phyloP scores from a whole-genome alignment of 2,797 vertebrate species.

The Margarornis squamiger region DNA sequence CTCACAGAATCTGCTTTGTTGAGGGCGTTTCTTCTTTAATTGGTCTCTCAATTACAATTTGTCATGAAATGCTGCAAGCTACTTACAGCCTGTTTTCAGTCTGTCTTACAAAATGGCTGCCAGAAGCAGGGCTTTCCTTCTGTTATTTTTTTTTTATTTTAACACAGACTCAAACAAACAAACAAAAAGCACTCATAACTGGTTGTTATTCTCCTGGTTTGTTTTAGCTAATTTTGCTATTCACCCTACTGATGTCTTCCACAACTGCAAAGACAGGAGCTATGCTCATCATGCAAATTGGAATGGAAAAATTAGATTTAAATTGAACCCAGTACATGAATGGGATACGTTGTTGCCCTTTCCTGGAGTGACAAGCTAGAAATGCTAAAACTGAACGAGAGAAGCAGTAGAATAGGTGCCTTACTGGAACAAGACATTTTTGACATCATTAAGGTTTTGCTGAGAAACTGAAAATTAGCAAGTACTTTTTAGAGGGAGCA shows the following conservation, averaged over 20 bases:
- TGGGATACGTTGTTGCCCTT: background rate
- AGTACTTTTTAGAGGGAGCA: background rate
- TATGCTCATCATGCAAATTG: background rate
- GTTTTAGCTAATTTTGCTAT: background rate
- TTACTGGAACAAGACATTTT: background rate
- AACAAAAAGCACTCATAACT: background rate
- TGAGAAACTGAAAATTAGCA: background rate
- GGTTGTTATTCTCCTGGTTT: background rate
- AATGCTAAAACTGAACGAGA: background rate
- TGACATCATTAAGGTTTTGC: background rate
- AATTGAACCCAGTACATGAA: background rate
- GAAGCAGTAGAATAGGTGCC: background rate
- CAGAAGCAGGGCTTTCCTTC: background rate
- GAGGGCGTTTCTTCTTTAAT: slow-evolving; percentile 43
- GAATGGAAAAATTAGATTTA: background rate
- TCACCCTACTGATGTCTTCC: background rate
- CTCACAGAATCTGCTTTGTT: slow-evolving; percentile 22
- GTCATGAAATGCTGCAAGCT: slow-evolving; percentile 32
- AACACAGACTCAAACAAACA: background rate
- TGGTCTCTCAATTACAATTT: slow-evolving; percentile 51
- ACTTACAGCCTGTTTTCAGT: slow-evolving; percentile 24
- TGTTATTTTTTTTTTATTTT: background rate
- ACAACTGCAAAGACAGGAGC: background rate
- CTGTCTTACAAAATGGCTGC: background rate
- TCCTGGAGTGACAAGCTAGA: background rate